These are phyloP conservation scores for Megastigmus dorsalis DNA, from an alignment of 2,888 invertebrate genomes.

Conservation along the genomic window DNA sequence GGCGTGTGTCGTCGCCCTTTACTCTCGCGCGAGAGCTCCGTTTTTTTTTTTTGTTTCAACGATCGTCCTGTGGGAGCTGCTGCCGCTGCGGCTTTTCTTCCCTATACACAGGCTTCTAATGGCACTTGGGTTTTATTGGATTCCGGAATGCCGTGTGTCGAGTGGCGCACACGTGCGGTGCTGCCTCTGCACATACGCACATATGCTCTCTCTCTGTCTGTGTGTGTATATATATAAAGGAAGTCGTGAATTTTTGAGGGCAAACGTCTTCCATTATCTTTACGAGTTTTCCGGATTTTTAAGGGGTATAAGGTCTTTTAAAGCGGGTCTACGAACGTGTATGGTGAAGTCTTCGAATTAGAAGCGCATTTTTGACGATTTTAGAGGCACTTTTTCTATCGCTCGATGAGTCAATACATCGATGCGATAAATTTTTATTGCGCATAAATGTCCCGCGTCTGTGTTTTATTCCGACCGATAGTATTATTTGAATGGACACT, in stretches of 20 bases:
- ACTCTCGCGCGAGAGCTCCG: too few species aligned
- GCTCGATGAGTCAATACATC: too few species aligned
- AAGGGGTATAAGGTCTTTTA: too few species aligned
- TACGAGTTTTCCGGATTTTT: constrained; percentile 33
- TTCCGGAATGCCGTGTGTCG: not conserved
- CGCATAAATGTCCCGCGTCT: constrained; percentile 4
- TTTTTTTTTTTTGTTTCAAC: constrained; percentile 6
- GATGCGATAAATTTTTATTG: constrained; percentile 23
- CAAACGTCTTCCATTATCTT: constrained; percentile 38
- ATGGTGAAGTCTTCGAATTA: not conserved
- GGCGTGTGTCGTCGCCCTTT: not conserved
- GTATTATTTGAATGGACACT: too few species aligned
- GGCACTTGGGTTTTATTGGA: constrained; percentile 40
- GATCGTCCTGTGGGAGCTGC: constrained; percentile 23
- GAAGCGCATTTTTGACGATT: not conserved
- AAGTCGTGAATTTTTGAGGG: constrained; percentile 31
- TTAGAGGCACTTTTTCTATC: too few species aligned
- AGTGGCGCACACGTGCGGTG: not conserved
- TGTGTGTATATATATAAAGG: not conserved
- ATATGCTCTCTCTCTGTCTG: not conserved
- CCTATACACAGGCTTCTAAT: constrained; percentile 19
- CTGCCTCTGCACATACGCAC: not conserved
- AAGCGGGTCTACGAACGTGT: not conserved
- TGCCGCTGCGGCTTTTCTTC: not conserved
- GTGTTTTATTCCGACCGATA: too few species aligned